Percentiles rank a stretch among this genome's conserved stretches.
These are phyloP conservation scores for Hypselothyrea guttata DNA, from an alignment of 2,888 invertebrate species.

Conservation along the genomic window DNA sequence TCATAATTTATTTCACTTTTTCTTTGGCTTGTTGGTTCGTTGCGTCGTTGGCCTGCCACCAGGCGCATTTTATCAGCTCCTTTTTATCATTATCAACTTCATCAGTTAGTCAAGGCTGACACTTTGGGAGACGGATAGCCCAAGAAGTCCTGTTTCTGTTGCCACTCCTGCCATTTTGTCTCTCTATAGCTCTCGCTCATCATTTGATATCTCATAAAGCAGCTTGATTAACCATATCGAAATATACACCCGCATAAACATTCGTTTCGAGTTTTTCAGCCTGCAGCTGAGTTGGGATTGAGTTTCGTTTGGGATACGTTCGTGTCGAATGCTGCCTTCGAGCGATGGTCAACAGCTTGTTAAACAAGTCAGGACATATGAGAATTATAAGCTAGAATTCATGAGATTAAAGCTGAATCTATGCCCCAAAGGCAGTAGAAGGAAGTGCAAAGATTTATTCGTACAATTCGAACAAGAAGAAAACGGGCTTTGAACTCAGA, in stretches of 20 bases:
- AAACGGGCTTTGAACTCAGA: no score
- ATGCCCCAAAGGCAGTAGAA: no score
- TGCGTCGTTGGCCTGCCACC: conserved; percentile 41
- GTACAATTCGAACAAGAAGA: no score
- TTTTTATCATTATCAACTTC: conserved; percentile 65
- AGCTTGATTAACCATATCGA: conserved; percentile 61
- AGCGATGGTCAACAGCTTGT: conserved; percentile 58
- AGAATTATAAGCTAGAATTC: no score
- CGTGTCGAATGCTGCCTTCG: conserved; percentile 34
- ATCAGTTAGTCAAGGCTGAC: conserved; percentile 51
- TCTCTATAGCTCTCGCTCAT: no score
- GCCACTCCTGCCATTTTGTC: no score
- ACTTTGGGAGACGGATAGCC: not conserved
- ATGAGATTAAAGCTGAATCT: conserved; percentile 9
- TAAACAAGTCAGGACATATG: conserved; percentile 16
- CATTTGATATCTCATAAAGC: conserved; percentile 56
- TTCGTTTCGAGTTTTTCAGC: conserved; percentile 25
- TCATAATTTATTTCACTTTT: conserved; percentile 65
- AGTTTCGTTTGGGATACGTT: conserved; percentile 48
- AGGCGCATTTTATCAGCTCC: conserved; percentile 48
- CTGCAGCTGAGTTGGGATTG: conserved; percentile 53
- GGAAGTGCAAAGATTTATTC: no score
- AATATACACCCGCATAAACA: conserved; percentile 8
- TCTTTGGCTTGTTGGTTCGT: conserved; percentile 5
- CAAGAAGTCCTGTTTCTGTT: not conserved